Percentiles rank a stretch among this genome's conserved stretches.
These are phyloP conservation scores for Chirona hameri DNA, from an alignment of 2,888 invertebrate genomes.

Conservation along the genomic window DNA sequence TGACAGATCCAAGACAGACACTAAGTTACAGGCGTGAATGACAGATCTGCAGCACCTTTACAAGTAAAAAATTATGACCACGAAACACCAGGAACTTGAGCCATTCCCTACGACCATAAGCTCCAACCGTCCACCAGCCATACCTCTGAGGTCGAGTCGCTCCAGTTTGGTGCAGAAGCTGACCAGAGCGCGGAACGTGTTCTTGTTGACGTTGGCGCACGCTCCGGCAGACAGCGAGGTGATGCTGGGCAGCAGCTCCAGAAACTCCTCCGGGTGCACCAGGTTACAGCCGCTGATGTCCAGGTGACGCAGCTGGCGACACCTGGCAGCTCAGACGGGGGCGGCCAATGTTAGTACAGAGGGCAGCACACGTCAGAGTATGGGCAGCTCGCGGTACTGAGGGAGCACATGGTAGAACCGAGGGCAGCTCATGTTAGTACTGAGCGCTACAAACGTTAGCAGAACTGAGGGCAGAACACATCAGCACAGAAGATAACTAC, in stretches of 20 bases:
- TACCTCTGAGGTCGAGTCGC: conserved; percentile 5
- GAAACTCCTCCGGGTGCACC: conserved; percentile 13
- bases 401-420: too few species aligned
- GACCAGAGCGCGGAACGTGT: background rate
- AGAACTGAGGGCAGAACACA: too few species aligned
- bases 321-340: background rate
- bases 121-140: background rate
- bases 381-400: too few species aligned
- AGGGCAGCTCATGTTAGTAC: too few species aligned
- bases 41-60: too few species aligned
- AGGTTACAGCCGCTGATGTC: conserved; percentile 27
- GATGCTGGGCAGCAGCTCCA: conserved; percentile 1
- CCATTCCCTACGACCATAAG: background rate
- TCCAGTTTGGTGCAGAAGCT: conserved; percentile 14
- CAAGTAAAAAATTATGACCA: too few species aligned
- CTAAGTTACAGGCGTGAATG: background rate
- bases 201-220: conserved; percentile 24
- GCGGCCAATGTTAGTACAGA: background rate
- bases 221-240: conserved; percentile 4
- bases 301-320: background rate
- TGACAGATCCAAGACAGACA: too few species aligned
- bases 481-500: too few species aligned
- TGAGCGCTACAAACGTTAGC: too few species aligned
- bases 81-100: too few species aligned
- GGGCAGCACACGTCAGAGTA: too few species aligned